A percentile compares a stretch with the other conserved stretches of the same genome.
These are phyloP conservation scores for Unio pictorum DNA, from an alignment of 2,888 invertebrate genomes.

Conservation along the genomic window DNA sequence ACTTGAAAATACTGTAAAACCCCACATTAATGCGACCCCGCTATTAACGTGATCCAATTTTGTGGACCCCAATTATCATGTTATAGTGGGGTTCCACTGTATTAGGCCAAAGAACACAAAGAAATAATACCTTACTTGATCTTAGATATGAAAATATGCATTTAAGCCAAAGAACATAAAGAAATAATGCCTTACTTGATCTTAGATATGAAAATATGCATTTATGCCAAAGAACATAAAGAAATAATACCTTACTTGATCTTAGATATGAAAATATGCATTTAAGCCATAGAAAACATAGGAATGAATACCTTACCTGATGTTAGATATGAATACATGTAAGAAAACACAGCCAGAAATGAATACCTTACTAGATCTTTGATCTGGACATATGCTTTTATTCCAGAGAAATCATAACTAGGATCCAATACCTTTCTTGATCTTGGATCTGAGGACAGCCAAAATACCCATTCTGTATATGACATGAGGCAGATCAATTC, in stretches of 20 bases:
- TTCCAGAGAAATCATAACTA: conserved; percentile 1
- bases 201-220: neutral
- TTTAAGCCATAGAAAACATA: neutral
- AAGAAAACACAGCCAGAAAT: neutral
- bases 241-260: neutral
- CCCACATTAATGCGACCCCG: too few species aligned
- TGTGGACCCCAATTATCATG: too few species aligned
- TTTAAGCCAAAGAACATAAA: neutral
- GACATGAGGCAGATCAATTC: conserved; percentile 88
- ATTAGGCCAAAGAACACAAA: too few species aligned
- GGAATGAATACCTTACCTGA: neutral
- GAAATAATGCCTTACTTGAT: neutral
- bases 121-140: neutral
- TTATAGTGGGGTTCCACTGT: too few species aligned
- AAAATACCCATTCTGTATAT: conserved; percentile 95
- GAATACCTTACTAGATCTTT: neutral
- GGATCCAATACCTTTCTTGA: conserved; percentile 79
- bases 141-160: neutral
- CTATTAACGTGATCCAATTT: too few species aligned
- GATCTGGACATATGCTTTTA: neutral
- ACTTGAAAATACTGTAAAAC: too few species aligned
- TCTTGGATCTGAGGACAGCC: conserved; percentile 89
- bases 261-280: neutral
- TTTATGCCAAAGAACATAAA: neutral
- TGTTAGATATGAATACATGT: neutral